Evolutionary conservation across 2,797 vertebrate genomes (phyloP), one percentile per base, ranked within the genome.

Genomic region (Antennarius maculatus): DNA sequence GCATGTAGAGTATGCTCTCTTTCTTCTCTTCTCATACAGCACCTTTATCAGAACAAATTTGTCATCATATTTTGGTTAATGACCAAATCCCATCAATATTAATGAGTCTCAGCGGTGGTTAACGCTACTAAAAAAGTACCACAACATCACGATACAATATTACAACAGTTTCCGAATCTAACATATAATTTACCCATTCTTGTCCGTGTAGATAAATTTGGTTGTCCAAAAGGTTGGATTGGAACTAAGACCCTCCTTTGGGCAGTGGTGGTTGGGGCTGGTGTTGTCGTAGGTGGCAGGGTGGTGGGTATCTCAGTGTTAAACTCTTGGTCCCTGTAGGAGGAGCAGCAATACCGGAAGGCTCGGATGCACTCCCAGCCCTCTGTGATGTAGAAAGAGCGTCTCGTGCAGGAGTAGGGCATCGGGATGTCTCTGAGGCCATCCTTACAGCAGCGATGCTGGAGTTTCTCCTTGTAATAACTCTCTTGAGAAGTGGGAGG

Each of bases 271-370:
- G 67, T 66, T 1, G 64, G 52, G 0, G 71, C 7, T 12, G 45
- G 0, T 7, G 79, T 79, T 13, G 84, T 83, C 1, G 17, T 61
- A 12, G 83, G 66, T 12, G 85, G 72, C 2, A n/a, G 41, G 1
- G 72, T 74, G 31, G 84, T 83, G 47, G 89, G 91, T 16, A 86
- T 63, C 15, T 77, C 27, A 0, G 77, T 65, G 57, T 86, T 47
- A 14, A 89, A 71, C 27, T 23, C 79, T 69, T 93, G 74, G 10
- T 74, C 73, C 61, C 86, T 82, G 79, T 86, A 89, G 8, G 72
- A 79, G 48, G 87, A 74, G 17, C 94, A 95, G 86, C 94, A 95
- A 77, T 83, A 66, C 37, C 92, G 88, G 84, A 96, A 95, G 2
- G 94, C 92, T 1, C 55, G 52, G 1, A 91, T 76, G 15, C 95